Evolutionary conservation across 1,140 invertebrate species (phyloP).

Genomic region (Philotrypesis tridentata): DNA sequence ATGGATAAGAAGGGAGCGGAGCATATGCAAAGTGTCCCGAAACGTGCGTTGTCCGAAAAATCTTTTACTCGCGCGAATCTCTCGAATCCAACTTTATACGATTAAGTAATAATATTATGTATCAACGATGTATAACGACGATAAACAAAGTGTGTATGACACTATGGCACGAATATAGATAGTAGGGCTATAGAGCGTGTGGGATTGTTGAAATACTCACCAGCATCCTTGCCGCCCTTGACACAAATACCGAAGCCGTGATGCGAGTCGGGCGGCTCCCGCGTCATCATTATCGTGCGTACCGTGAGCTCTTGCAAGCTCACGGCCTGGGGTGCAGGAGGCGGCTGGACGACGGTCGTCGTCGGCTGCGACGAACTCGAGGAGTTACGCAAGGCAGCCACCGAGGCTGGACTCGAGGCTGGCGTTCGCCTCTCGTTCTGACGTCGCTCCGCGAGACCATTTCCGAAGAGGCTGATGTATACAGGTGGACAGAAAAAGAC

Average conservation of each 20-base stretch:
- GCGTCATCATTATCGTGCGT: slow-evolving; percentile 87
- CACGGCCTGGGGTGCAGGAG: slow-evolving; percentile 73
- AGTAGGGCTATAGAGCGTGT: background rate
- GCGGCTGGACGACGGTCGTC: slow-evolving; percentile 61
- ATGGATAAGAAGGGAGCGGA: background rate
- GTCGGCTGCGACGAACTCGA: slow-evolving; percentile 56
- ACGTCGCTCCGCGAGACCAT: slow-evolving; percentile 62
- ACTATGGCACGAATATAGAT: background rate
- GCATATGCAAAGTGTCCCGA: background rate
- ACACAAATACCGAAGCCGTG: slow-evolving; percentile 92
- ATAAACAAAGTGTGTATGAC: background rate
- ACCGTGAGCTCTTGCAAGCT: slow-evolving; percentile 85
- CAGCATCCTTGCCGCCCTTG: slow-evolving; percentile 90
- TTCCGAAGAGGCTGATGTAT: slow-evolving; percentile 68
- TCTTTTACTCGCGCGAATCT: background rate
- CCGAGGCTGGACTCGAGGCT: slow-evolving; percentile 82
- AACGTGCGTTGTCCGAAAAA: background rate
- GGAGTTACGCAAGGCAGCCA: slow-evolving; percentile 62
- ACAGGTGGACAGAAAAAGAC: no score
- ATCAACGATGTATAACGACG: background rate
- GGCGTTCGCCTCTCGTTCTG: slow-evolving; percentile 76
- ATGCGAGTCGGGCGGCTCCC: slow-evolving; percentile 82
- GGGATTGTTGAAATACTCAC: slow-evolving; percentile 75
- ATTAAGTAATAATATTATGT: background rate
- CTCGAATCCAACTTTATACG: background rate